phyloP scores from a whole-genome alignment of 2,113 vertebrate genomes.

The Illadopsis cleaveri region DNA sequence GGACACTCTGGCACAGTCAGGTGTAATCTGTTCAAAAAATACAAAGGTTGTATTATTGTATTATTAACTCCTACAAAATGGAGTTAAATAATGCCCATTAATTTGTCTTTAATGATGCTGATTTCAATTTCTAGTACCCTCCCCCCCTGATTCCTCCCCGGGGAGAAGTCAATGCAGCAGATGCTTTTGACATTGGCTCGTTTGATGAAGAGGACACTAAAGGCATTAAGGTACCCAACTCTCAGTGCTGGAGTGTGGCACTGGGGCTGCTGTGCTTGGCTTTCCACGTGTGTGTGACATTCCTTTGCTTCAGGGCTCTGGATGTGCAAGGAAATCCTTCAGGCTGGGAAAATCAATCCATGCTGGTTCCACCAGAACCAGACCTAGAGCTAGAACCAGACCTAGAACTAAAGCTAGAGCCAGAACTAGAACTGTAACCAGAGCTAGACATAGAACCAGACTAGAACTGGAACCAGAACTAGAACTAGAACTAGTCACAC shows the following conservation, averaged over 20 bases:
- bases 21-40: not conserved
- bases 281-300: not conserved
- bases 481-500: too few species aligned
- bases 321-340: not conserved
- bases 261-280: not conserved
- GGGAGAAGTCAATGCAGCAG: slow-evolving; percentile 96
- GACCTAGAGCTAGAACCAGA: not conserved
- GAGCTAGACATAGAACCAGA: too few species aligned
- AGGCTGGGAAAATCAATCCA: not conserved
- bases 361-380: not conserved
- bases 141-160: slow-evolving; percentile 94
- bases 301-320: not conserved
- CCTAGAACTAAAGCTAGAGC: too few species aligned
- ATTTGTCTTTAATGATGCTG: not conserved
- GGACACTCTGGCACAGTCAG: fast-evolving
- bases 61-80: too few species aligned
- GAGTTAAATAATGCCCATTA: not conserved
- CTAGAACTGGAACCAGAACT: too few species aligned
- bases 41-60: too few species aligned
- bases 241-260: not conserved
- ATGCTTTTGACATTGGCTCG: slow-evolving; percentile 97
- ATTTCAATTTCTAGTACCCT: slow-evolving; percentile 80
- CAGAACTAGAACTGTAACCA: too few species aligned
- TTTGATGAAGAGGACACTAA: slow-evolving; percentile 99
- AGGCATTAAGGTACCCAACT: slow-evolving; percentile 89